Evolutionary conservation across 2,888 invertebrate genomes (phyloP), one percentile per base, ranked within the genome.

Genomic region (Aelia acuminata): DNA sequence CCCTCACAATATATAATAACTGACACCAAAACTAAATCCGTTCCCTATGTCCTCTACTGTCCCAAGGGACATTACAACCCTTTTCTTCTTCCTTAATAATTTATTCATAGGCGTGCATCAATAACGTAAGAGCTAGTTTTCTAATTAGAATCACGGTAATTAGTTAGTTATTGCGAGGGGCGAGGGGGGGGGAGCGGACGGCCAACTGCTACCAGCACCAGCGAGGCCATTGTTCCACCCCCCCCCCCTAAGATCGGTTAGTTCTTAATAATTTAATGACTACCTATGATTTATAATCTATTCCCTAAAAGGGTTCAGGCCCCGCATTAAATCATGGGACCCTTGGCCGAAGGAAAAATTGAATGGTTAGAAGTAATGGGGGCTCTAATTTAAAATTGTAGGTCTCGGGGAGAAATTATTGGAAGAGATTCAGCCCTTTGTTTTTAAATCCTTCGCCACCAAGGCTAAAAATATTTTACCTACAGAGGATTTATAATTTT

Each of bases 261-360:
- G n/a, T 70, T 70, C 63, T 70, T 70, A 70, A 70, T 70, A 70
- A 35, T 70, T 70, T 70, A 70, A 70, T 70, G 63, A 31, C 31
- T 35, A 35, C 63, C 63, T 70, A 35, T 70, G 63, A 70, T 70
- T 70, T 70, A 70, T 35, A 70, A 70, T 35, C 63, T 35, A 70
- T 70, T 70, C 15, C 63, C 26, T 70, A 70, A 70, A 70, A 70
- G 63, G 63, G 63, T 70, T 70, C 26, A 70, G 11, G 35, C 18
- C 35, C 4, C 1, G 63, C 63, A 70, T 70, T 70, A 70, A 70
- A 70, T 70, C 63, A 70, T 35, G 63, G 63, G 31, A 31, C 57
- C 26, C 57, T 57, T 15, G 13, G 15, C 31, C 18, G 63, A 35
- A 70, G 20, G 35, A 70, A 31, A 70, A 35, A 70, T 70, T 70